These are phyloP conservation scores for Monodelphis domestica DNA, from an alignment of 2,797 vertebrate genomes.

Conservation along the genomic window DNA sequence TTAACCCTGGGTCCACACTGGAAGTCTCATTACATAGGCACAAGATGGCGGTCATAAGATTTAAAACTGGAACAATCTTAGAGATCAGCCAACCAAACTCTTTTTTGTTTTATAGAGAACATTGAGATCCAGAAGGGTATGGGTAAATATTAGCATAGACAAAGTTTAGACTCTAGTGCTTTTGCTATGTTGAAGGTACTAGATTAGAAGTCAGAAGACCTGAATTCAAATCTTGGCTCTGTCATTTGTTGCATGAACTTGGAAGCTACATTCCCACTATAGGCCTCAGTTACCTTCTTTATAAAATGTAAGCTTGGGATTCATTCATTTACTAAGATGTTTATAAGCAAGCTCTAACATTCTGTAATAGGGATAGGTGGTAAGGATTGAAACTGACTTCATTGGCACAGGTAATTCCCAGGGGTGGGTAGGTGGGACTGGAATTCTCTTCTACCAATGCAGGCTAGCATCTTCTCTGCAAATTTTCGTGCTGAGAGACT, in stretches of 20 bases:
- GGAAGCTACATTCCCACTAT: not conserved
- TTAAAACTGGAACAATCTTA: not conserved
- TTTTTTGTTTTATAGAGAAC: not conserved
- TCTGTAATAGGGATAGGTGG: not conserved
- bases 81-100: not conserved
- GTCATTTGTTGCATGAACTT: not conserved
- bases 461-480: not conserved
- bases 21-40: not conserved
- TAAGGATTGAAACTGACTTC: not conserved
- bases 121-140: not conserved
- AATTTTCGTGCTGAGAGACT: not conserved
- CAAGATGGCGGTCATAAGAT: not conserved
- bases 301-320: not conserved
- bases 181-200: not conserved
- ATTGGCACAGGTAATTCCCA: not conserved
- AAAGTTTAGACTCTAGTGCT: not conserved
- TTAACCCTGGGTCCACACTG: not conserved
- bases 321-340: not conserved
- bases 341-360: not conserved
- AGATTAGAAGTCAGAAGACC: not conserved
- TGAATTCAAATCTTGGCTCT: not conserved
- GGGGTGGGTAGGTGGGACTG: not conserved
- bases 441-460: not conserved
- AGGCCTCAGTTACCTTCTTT: not conserved
- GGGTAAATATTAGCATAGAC: not conserved